phyloP scores from a whole-genome alignment of 92 coral and sea anemone genomes.

The Palythoa heliodiscus region DNA sequence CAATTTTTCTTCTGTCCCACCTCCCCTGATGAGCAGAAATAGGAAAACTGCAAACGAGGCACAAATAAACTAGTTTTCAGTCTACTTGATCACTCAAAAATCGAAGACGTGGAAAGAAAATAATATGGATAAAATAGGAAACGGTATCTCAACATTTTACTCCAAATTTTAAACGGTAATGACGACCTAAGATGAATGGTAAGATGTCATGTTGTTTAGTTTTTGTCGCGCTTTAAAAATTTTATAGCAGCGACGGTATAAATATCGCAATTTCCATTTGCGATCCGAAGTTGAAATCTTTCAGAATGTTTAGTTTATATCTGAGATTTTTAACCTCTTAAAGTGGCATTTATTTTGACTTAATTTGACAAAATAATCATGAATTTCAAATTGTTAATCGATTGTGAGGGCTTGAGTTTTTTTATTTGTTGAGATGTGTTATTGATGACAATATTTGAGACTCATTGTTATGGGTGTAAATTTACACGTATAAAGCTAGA shows the following conservation, averaged over 20 bases:
- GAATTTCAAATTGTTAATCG: too few relatives aligned
- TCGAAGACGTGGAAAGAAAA: constrained; percentile 46
- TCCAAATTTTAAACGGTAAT: constrained; percentile 42
- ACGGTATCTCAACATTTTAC: not conserved
- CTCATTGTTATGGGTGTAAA: not conserved
- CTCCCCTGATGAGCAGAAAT: not conserved
- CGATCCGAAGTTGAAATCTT: not conserved
- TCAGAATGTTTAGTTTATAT: not conserved
- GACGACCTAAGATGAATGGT: constrained; percentile 91
- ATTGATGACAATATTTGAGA: not conserved
- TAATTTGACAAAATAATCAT: not conserved
- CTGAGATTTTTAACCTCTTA: not conserved
- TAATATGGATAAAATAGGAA: constrained; percentile 1
- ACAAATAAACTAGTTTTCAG: constrained; percentile 19
- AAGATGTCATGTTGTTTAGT: constrained; percentile 21
- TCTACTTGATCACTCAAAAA: constrained; percentile 11
- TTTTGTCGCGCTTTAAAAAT: not conserved
- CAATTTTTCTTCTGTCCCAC: not conserved
- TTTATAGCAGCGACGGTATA: not conserved
- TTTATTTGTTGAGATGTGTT: not conserved
- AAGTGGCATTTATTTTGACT: not conserved
- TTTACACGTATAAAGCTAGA: not conserved
- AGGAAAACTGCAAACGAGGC: constrained; percentile 1
- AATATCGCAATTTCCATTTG: not conserved
- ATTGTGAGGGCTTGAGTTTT: not conserved